Percentiles rank a stretch among this genome's conserved stretches.
phyloP scores from a whole-genome alignment of 2,888 invertebrate species.

The Macrosiphum euphorbiae region DNA sequence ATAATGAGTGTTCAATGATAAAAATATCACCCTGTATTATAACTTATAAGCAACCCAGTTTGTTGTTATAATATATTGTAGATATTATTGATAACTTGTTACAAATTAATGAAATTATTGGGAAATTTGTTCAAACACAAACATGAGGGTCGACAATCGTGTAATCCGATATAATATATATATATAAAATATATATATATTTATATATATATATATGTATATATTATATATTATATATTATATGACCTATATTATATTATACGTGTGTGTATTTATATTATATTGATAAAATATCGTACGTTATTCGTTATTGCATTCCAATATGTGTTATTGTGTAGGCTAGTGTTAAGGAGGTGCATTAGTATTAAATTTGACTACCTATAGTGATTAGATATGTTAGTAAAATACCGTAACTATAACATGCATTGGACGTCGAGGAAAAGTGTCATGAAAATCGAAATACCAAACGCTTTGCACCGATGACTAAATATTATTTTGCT shows the following conservation, averaged over 20 bases:
- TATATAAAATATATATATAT: too few relatives aligned
- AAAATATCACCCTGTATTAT: too few relatives aligned
- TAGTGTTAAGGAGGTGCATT: background rate
- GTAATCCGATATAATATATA: too few relatives aligned
- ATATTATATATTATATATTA: too few relatives aligned
- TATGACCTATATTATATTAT: background rate
- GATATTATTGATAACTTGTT: too few relatives aligned
- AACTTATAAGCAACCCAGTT: too few relatives aligned
- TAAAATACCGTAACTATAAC: background rate
- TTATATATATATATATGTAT: too few relatives aligned
- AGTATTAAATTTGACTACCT: background rate
- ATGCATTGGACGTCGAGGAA: background rate
- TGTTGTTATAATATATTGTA: too few relatives aligned
- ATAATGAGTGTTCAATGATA: too few relatives aligned
- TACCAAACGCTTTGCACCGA: background rate
- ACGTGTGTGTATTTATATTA: background rate
- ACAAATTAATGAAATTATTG: too few relatives aligned
- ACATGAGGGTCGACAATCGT: too few relatives aligned
- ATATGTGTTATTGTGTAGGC: background rate
- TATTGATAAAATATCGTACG: background rate
- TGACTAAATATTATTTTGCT: background rate
- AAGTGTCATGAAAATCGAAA: background rate
- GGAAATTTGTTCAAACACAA: too few relatives aligned
- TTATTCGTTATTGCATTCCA: background rate
- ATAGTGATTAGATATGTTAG: background rate